Conservation (phyloP, 2,888 invertebrate species). For the Noctua fimbriata region DNA sequence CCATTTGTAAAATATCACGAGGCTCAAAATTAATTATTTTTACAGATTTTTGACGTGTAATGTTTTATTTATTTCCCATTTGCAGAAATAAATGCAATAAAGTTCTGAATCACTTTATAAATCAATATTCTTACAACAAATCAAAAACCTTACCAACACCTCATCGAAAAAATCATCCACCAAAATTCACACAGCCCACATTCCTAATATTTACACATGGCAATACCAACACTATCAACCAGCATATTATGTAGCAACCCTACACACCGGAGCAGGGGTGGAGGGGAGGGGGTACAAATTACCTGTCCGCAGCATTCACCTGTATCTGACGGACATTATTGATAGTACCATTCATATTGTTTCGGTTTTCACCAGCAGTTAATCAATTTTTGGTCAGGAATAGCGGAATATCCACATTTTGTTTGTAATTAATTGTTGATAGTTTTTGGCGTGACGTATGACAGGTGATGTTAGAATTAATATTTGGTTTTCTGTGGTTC, state of each 20-base stretch:
- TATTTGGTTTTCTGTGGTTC: slow-evolving; percentile 4
- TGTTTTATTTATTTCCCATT: too few relatives aligned
- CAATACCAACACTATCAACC: slow-evolving; percentile 28
- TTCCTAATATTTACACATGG: slow-evolving; percentile 35
- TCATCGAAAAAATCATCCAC: slow-evolving; percentile 6
- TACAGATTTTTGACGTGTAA: too few relatives aligned
- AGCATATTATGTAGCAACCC: slow-evolving; percentile 43
- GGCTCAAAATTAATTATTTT: too few relatives aligned
- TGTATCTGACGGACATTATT: slow-evolving; percentile 74
- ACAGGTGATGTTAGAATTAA: slow-evolving; percentile 31
- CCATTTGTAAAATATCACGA: too few relatives aligned
- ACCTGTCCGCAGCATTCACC: slow-evolving; percentile 87
- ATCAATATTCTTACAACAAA: too few relatives aligned
- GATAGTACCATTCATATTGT: slow-evolving; percentile 70
- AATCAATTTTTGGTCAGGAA: slow-evolving; percentile 54
- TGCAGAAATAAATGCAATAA: too few relatives aligned
- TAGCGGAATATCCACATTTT: slow-evolving; percentile 30
- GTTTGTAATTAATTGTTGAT: slow-evolving; percentile 51
- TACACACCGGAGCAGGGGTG: slow-evolving; percentile 13
- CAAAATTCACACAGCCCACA: neutral
- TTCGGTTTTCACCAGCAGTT: slow-evolving; percentile 47
- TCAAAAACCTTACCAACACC: neutral
- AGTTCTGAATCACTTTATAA: too few relatives aligned
- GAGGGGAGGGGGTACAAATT: slow-evolving; percentile 76
- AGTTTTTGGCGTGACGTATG: slow-evolving; percentile 34